phyloP scores from a whole-genome alignment of 2,888 invertebrate genomes.

The Dryococelus australis region DNA sequence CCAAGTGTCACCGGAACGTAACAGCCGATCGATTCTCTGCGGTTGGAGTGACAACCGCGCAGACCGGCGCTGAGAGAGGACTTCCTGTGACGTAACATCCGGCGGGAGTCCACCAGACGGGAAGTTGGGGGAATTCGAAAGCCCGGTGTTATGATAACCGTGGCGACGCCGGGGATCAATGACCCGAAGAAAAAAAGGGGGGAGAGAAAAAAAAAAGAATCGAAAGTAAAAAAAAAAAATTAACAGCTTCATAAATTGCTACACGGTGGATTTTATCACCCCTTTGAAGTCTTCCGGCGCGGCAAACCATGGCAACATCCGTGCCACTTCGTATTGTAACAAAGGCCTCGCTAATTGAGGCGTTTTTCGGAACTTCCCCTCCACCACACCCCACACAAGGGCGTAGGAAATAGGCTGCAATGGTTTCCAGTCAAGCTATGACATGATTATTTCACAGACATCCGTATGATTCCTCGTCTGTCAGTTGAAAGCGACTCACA shows the following conservation, averaged over 20 bases:
- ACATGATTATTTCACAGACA: too few species aligned
- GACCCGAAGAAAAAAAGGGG: neutral
- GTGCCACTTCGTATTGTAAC: neutral
- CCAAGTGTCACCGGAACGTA: neutral
- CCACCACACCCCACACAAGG: neutral
- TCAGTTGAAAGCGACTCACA: too few species aligned
- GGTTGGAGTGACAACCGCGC: neutral
- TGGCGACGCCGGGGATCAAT: neutral
- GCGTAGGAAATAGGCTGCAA: neutral
- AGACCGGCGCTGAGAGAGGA: neutral
- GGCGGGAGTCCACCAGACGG: neutral
- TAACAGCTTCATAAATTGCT: neutral
- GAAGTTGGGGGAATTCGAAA: slow-evolving; percentile 5
- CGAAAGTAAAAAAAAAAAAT: neutral
- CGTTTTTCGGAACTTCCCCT: neutral
- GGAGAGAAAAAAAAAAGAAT: too few species aligned
- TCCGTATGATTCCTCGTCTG: too few species aligned
- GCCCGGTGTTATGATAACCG: neutral
- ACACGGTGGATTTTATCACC: neutral
- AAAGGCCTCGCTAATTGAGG: neutral
- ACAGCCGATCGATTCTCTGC: neutral
- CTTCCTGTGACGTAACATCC: slow-evolving; percentile 1
- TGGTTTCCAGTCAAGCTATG: too few species aligned
- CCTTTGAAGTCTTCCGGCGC: too few species aligned
- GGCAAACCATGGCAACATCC: neutral